These are phyloP conservation scores for Yoshiicerus persimilis DNA, from an alignment of 1,140 invertebrate species.

Conservation along the genomic window DNA sequence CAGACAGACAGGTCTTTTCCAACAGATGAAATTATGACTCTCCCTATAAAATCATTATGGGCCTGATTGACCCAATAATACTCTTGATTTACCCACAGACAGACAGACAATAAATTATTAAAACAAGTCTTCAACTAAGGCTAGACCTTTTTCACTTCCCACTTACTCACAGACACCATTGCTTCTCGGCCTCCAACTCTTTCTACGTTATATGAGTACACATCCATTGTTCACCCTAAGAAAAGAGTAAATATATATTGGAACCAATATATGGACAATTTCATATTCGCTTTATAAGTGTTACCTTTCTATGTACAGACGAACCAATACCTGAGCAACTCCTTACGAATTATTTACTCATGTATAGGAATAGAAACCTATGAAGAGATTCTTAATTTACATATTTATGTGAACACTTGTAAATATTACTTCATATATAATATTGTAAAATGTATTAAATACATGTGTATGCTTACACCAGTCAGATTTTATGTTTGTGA, in stretches of 20 bases:
- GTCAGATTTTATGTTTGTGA: too few relatives aligned
- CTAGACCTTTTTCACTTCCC: conserved; percentile 11
- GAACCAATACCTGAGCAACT: too few relatives aligned
- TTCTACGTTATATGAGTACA: too few relatives aligned
- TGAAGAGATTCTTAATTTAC: not conserved
- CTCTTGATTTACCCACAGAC: conserved; percentile 15
- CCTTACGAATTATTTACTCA: not conserved
- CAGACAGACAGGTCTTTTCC: not conserved
- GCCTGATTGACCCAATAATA: conserved; percentile 8
- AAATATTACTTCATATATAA: not conserved
- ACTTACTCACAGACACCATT: not conserved
- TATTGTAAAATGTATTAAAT: too few relatives aligned
- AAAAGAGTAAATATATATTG: too few relatives aligned
- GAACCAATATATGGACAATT: too few relatives aligned
- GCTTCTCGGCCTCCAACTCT: not conserved
- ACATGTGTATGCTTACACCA: too few relatives aligned
- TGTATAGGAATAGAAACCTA: not conserved
- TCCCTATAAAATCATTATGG: conserved; percentile 15
- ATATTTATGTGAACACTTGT: not conserved
- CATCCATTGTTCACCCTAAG: too few relatives aligned
- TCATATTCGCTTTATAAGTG: too few relatives aligned
- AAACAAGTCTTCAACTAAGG: not conserved
- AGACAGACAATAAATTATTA: conserved; percentile 18
- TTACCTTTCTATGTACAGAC: too few relatives aligned
- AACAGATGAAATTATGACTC: conserved; percentile 11